phyloP scores from a whole-genome alignment of 2,888 invertebrate genomes.

The Lacanobia wlatinum region DNA sequence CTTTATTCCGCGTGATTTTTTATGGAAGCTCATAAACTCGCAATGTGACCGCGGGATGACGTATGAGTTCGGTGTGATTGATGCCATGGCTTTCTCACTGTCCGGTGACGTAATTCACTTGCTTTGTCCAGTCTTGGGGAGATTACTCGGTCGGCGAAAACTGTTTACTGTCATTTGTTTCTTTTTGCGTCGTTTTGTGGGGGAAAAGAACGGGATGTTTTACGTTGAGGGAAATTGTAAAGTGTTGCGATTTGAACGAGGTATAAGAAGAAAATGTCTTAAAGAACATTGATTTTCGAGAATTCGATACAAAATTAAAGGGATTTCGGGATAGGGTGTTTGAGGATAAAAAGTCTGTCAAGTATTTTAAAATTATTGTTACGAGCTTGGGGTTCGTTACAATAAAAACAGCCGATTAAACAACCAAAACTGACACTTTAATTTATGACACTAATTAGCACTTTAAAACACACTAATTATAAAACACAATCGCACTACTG shows the following conservation, averaged over 20 bases:
- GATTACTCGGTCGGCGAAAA: constrained; percentile 39
- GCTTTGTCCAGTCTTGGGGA: constrained; percentile 43
- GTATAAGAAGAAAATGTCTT: neutral
- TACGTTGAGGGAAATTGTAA: neutral
- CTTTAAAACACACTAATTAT: no score
- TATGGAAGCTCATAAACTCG: constrained; percentile 56
- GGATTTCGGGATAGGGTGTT: neutral
- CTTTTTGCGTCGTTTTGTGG: constrained; percentile 4
- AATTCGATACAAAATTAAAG: no score
- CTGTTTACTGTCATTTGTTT: constrained; percentile 36
- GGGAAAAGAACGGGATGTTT: neutral
- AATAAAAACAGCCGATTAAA: no score
- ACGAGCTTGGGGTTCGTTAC: no score
- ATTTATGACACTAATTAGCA: no score
- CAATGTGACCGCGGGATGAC: constrained; percentile 56
- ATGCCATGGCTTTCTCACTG: constrained; percentile 53
- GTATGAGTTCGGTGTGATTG: constrained; percentile 56
- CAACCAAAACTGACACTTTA: no score
- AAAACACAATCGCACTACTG: no score
- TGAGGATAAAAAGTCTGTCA: no score
- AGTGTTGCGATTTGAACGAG: neutral
- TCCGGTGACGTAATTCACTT: constrained; percentile 52
- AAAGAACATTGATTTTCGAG: no score
- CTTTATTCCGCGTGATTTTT: constrained; percentile 59
- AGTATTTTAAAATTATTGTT: no score